Evolutionary conservation across 2,888 invertebrate species (phyloP).

Genomic region (Crossocerus cetratus): DNA sequence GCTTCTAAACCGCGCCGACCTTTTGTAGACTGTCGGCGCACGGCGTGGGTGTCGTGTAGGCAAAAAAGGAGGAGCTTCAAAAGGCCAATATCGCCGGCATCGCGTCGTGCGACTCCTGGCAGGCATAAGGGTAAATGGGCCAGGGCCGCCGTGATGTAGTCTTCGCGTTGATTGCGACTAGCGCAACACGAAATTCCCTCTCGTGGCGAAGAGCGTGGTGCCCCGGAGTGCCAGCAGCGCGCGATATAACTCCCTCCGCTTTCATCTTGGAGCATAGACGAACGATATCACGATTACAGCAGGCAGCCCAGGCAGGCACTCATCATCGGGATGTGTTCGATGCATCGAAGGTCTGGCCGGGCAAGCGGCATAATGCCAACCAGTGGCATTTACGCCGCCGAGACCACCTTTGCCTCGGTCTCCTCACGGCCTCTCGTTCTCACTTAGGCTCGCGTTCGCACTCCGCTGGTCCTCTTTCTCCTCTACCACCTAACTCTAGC

Average conservation of each 20-base stretch:
- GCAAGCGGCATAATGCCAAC: slow-evolving; percentile 74
- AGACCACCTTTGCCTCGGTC: slow-evolving; percentile 70
- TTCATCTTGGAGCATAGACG: slow-evolving; percentile 50
- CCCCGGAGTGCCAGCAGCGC: slow-evolving; percentile 19
- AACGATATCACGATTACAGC: slow-evolving; percentile 62
- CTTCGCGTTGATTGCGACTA: slow-evolving; percentile 33
- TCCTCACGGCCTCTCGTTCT: slow-evolving; percentile 33
- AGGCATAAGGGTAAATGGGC: slow-evolving; percentile 66
- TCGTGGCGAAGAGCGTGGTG: no score
- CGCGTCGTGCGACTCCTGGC: slow-evolving; percentile 37
- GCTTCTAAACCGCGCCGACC: slow-evolving; percentile 28
- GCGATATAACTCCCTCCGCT: slow-evolving; percentile 18
- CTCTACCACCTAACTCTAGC: slow-evolving; percentile 12
- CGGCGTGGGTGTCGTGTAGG: slow-evolving; percentile 35
- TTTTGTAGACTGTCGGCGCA: slow-evolving; percentile 16
- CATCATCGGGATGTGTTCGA: slow-evolving; percentile 65
- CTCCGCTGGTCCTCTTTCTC: slow-evolving; percentile 18
- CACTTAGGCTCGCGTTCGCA: slow-evolving; percentile 13
- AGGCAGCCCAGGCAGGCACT: slow-evolving; percentile 39
- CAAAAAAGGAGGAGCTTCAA: slow-evolving; percentile 29
- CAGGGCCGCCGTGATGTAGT: slow-evolving; percentile 60
- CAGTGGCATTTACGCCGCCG: slow-evolving; percentile 75
- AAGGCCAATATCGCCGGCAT: slow-evolving; percentile 57
- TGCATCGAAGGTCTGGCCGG: slow-evolving; percentile 72
- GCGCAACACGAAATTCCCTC: slow-evolving; percentile 62